Evolutionary conservation across 2,113 vertebrate species (phyloP), one percentile per base, ranked within the genome.

Genomic region (Passer montanus): DNA sequence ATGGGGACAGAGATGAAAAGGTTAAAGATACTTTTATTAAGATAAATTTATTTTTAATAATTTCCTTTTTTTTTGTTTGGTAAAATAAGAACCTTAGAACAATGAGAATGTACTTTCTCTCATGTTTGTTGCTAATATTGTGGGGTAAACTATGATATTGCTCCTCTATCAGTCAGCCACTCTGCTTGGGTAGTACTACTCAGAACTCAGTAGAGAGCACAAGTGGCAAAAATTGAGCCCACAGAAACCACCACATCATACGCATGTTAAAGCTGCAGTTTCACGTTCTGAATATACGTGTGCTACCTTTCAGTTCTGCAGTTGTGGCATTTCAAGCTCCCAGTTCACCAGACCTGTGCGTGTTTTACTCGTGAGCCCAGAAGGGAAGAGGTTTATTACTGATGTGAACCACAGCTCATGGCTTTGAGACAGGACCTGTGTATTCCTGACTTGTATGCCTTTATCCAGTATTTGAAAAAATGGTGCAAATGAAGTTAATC

Each of bases 91-190:
- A 33, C 67, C 44, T 43, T 14, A 78, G 70, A 87, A 82, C 63
- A 68, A 92, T 28, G 10, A 82, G 83, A 87, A 87, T 7, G n/a
- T 60, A 31, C 60, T 80, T 90, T 91, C 62, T 93, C 37, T 93
- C n/a, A 52, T 16, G 28, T 24, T 46, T 58, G 44, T 63, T 22
- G 27, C 53, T 77, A 3, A 5, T 55, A 46, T 10, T 6, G 35
- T 21, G 13, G 26, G 13, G 43, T 55, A 47, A 91, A 53, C 30
- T n/a, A 6, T 21, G 35, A 49, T 9, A 24, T 4, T 4, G 12
- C 17, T 58, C n/a, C 56, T 63, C 49, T 27, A 59, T 58, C 55
- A 30, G 46, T 53, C 58, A 43, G 35, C 47, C 58, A 9, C 41
- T 46, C 31, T 0, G 0, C 46, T 58, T 60, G 5, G 22, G 9